Base-by-base conservation (phyloP, 1,140 invertebrate genomes). In the Drosophila pectinifera region DNA sequence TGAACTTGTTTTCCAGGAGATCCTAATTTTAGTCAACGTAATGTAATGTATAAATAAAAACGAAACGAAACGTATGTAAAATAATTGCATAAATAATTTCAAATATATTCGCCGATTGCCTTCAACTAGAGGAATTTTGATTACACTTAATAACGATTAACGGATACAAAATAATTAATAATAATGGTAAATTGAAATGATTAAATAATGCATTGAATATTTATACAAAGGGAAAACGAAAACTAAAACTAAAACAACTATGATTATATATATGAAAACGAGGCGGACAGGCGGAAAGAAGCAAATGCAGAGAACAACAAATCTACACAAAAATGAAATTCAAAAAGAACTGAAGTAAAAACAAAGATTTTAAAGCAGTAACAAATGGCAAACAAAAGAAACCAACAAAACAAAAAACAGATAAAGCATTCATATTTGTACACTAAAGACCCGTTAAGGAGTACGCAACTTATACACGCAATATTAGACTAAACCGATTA, bases 71-170 rank as follows among this genome's bases (percentile, higher is more conserved):
- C 51, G 65, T 84, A 84, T 91, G 90, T 91, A 91, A 80, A 88
- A 80, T 88, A 90, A 88, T 84, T 90, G 85, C 90, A 91, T 91
- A 88, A 91, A 91, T 91, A 88, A 91, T 91, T 91, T 91, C 80
- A 88, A 91, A 91, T 90, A 91, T 89, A 92, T 92, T 92, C 91
- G 91, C 91, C 91, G 91, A 92, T 92, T 92, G 91, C 91, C 91
- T 92, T 92, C 91, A 92, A 92, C 84, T 92, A 92, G 91, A 92
- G 91, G 91, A 92, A 91, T 91, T 91, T 91, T 90, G 88, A 91
- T 90, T 85, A 86, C 74, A 89, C 82, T 84, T 88, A 80, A 81
- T 86, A 85, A 85, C 68, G 59, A 83, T 79, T 68, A 88, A 77
- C 61, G 64, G 78, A 86, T 62, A 74, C 67, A 54, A 79, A 63